Base-by-base conservation (phyloP, 2,888 invertebrate species). In the Plebejus melissa region DNA sequence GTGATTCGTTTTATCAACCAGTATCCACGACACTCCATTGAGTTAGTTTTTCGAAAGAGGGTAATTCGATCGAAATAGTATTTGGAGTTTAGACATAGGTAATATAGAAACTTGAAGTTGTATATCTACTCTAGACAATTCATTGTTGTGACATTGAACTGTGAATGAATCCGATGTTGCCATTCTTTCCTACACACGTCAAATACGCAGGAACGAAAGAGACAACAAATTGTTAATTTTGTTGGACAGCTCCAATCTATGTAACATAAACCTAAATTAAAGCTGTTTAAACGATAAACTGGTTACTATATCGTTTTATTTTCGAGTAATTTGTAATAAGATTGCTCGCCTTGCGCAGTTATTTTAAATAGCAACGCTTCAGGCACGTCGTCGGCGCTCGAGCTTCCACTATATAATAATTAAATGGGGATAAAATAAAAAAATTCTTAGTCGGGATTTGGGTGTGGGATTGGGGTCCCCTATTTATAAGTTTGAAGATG, bases 91-190 rank as follows among this genome's bases (percentile, higher is more conserved):
- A 69, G 38, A 5, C 22, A 16, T 54, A 22, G 22, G 22, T 22
- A 70, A 32, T 32, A 65, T 46, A 46, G 70, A 71, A 75, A 58
- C 74, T 76, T 58, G 69, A 57, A 74, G 58, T 76, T 69, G 70
- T 76, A 71, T 69, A 76, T 41, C 57, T 76, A 76, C 77, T 76
- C 76, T 76, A 79, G 74, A 78, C 78, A 79, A 83, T 83, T 82
- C 84, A 86, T 86, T 87, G 87, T 88, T 87, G 82, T 88, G 87
- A 87, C 85, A 86, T 84, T 86, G 85, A 85, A 85, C 79, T 81
- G 82, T 82, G 84, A 85, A 88, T 84, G 85, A 85, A 84, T 83
- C 82, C 83, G 81, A 83, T 83, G 81, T 81, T 82, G 80, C 80
- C 78, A 77, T 82, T 82, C 79, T 78, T 80, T 82, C 81, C 79